Evolutionary conservation across 2,113 vertebrate genomes (phyloP), one percentile per base, ranked within the genome.

Genomic region (Lagopus muta): DNA sequence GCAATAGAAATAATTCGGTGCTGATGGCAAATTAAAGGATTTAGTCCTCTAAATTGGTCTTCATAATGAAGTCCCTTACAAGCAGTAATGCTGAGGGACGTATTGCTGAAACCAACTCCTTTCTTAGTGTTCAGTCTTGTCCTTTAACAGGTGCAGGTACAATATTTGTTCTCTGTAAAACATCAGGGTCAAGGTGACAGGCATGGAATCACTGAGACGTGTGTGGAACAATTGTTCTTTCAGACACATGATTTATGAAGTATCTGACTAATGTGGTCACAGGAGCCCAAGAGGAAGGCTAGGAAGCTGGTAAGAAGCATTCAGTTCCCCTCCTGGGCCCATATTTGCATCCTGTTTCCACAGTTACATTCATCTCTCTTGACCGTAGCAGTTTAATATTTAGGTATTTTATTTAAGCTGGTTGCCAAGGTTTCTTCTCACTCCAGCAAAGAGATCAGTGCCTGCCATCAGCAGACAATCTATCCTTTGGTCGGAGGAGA

Each of bases 231-330:
- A 94, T 84, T 90, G 76, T 40, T 95, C 40, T 92, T 93, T 92
- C 86, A 90, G 96, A 95, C 95, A 94, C 28, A 90, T 95, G 93
- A 96, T 96, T 96, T 96, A 96, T 96, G 96, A 88, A 65, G 86
- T 90, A 94, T 94, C 90, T 94, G 88, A 78, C 86, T 93, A 86
- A 94, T 86, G 83, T 94, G 93, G 83, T n/a, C 86, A 73, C 30
- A 73, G 80, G 62, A 95, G 43, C 83, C 80, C 38, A 70, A 88
- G 38, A 92, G 76, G 86, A 88, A 90, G 80, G 69, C 1, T 1
- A 93, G 61, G 73, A 92, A 93, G 86, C 92, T 86, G 86, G 90
- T 96, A 93, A 94, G 95, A 71, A 86, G 82, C 65, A 64, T 47
- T 86, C 60, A 88, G 55, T 27, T 95, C 57, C 32, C 45, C 80